These are phyloP conservation scores for Lamellibrachia columna DNA, from an alignment of 2,888 invertebrate species.

Conservation along the genomic window DNA sequence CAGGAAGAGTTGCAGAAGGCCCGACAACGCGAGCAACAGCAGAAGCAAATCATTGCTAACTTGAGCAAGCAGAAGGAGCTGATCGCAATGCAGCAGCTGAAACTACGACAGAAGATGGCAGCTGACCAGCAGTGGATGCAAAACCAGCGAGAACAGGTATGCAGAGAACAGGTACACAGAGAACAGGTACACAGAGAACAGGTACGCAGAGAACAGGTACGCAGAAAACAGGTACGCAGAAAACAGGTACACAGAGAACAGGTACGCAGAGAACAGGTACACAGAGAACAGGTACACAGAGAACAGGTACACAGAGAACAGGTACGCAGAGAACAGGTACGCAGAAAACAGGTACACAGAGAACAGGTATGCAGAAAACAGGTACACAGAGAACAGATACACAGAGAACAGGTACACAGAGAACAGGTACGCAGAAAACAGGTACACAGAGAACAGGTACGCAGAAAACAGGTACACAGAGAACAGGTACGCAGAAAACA, in stretches of 20 bases:
- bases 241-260: too few relatives aligned
- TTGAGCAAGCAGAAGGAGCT: background rate
- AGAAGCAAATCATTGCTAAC: slow-evolving; percentile 29
- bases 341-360: too few relatives aligned
- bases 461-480: background rate
- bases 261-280: background rate
- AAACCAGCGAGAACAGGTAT: background rate
- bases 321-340: background rate
- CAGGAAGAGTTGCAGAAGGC: slow-evolving; percentile 30
- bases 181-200: too few relatives aligned
- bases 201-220: background rate
- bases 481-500: too few relatives aligned
- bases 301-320: too few relatives aligned
- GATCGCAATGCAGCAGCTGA: slow-evolving; percentile 21
- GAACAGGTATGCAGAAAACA: background rate
- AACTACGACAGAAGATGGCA: slow-evolving; percentile 29
- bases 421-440: background rate
- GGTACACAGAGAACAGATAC: too few relatives aligned
- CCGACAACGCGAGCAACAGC: slow-evolving; percentile 27
- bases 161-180: background rate
- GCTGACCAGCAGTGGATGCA: slow-evolving; percentile 17
- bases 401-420: background rate
- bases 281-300: background rate
- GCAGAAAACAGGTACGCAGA: too few relatives aligned
- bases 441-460: too few relatives aligned